phyloP scores from a whole-genome alignment of 2,888 invertebrate genomes.

The Spisula subtruncata region DNA sequence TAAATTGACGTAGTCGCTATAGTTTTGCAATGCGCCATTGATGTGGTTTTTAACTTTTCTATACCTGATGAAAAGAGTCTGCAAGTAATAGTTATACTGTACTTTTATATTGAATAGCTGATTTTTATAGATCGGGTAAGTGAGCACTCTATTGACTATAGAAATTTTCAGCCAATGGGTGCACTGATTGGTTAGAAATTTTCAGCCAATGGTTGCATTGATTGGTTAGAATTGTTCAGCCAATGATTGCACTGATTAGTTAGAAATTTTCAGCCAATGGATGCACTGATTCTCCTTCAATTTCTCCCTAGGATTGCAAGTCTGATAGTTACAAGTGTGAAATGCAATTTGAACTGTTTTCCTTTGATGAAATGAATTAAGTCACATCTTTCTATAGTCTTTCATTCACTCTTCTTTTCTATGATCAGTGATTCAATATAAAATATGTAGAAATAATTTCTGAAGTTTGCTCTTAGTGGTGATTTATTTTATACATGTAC shows the following conservation, averaged over 20 bases:
- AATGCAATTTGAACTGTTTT: background rate
- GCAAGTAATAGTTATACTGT: background rate
- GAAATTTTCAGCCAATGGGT: no score
- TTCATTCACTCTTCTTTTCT: no score
- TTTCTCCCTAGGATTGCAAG: background rate
- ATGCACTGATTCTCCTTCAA: background rate
- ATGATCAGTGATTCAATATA: no score
- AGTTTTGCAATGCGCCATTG: no score
- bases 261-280: background rate
- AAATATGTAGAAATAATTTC: no score
- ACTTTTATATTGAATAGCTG: background rate
- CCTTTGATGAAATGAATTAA: background rate
- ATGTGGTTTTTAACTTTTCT: no score
- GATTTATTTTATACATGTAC: no score
- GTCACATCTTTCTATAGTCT: background rate
- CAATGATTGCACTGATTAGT: background rate
- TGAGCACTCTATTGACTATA: background rate
- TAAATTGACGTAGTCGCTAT: no score
- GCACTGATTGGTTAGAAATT: constrained; percentile 1
- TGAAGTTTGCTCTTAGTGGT: no score
- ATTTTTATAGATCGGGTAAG: background rate
- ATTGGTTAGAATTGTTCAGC: background rate
- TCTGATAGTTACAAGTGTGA: no score
- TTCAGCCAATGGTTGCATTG: background rate
- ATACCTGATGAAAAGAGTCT: no score